Percentiles rank a stretch among this genome's conserved stretches.
These are phyloP conservation scores for Calidris pugnax DNA, from an alignment of 2,113 vertebrate genomes.

Conservation along the genomic window DNA sequence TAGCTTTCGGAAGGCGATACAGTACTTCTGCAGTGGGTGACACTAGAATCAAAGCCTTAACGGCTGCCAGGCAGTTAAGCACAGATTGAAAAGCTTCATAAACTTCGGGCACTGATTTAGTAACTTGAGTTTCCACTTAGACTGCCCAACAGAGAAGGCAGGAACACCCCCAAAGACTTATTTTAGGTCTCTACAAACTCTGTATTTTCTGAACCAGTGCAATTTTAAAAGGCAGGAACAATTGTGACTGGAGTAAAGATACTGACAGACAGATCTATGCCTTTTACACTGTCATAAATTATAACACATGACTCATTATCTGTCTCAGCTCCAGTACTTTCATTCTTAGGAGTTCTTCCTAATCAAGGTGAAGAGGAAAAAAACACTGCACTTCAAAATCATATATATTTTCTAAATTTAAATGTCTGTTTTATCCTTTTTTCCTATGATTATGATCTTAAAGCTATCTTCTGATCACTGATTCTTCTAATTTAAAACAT, in stretches of 20 bases:
- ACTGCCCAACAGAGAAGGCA: neutral
- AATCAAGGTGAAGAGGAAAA: neutral
- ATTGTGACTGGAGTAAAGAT: neutral
- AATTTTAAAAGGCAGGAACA: neutral
- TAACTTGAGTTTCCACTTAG: neutral
- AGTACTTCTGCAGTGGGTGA: neutral
- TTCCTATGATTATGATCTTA: neutral
- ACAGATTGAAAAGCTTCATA: conserved; percentile 1
- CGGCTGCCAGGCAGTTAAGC: neutral
- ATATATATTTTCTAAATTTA: neutral
- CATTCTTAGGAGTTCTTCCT: neutral
- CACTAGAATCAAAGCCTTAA: neutral
- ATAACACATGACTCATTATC: neutral
- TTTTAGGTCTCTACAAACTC: neutral
- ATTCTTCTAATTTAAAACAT: neutral
- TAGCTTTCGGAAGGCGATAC: neutral
- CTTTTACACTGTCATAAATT: neutral
- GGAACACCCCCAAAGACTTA: neutral
- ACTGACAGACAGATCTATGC: neutral
- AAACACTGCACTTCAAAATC: neutral
- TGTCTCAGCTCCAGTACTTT: neutral
- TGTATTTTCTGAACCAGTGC: neutral
- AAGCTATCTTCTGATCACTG: neutral
- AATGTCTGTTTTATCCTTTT: neutral
- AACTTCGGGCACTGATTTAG: neutral